phyloP scores from a whole-genome alignment of 2,888 invertebrate genomes.

The Atrina japonica region DNA sequence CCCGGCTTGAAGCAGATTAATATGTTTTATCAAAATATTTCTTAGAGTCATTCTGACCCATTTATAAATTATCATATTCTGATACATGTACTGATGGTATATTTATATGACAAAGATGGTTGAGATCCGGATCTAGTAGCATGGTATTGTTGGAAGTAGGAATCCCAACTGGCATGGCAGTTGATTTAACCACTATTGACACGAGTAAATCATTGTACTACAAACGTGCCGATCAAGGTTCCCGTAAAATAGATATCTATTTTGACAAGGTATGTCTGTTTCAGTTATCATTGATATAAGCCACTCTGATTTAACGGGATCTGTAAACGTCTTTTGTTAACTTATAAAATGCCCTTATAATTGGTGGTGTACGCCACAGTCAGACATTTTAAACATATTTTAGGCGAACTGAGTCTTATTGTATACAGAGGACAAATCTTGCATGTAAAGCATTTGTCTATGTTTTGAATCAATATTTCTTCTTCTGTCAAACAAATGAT shows the following conservation, averaged over 20 bases:
- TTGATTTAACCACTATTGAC: slow-evolving; percentile 10
- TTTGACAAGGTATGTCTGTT: slow-evolving; percentile 21
- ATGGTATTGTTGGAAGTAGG: slow-evolving; percentile 26
- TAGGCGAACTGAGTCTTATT: not conserved
- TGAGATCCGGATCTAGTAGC: slow-evolving; percentile 3
- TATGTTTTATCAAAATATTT: too few species aligned
- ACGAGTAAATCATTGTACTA: not conserved
- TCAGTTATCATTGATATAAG: not conserved
- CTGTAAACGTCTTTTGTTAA: not conserved
- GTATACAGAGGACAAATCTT: not conserved
- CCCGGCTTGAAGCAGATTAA: too few species aligned
- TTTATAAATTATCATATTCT: too few species aligned
- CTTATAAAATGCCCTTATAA: too few species aligned
- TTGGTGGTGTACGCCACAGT: too few species aligned
- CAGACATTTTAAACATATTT: too few species aligned
- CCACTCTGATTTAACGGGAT: not conserved
- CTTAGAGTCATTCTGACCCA: too few species aligned
- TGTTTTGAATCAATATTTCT: not conserved
- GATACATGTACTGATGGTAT: not conserved
- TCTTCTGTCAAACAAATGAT: not conserved
- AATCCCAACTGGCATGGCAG: slow-evolving; percentile 29
- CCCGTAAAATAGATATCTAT: slow-evolving; percentile 23
- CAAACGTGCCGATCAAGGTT: slow-evolving; percentile 12
- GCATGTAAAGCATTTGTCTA: not conserved
- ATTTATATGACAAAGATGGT: slow-evolving; percentile 3